Evolutionary conservation across 2,888 invertebrate genomes (phyloP).

Genomic region (Synanthedon formicaeformis): DNA sequence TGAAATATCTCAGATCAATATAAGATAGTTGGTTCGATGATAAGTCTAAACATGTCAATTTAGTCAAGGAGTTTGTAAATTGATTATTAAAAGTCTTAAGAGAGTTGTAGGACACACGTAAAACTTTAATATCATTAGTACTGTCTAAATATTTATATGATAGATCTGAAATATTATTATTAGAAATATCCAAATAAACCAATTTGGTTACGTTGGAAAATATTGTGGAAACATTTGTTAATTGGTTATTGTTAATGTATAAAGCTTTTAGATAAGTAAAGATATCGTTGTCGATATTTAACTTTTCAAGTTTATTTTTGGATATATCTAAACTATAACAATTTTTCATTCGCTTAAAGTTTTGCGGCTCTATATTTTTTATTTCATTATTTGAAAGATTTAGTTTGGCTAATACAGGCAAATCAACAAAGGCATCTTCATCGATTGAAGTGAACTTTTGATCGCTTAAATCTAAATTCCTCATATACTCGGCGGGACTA

Average conservation of each 20-base stretch:
- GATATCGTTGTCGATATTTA: constrained; percentile 22
- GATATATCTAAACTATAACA: constrained; percentile 49
- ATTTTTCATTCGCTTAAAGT: constrained; percentile 37
- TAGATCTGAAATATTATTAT: constrained; percentile 29
- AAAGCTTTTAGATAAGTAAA: constrained; percentile 35
- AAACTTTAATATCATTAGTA: constrained; percentile 28
- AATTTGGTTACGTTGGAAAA: constrained; percentile 23
- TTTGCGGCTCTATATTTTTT: constrained; percentile 27
- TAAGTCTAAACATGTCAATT: constrained; percentile 32
- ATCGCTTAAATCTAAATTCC: constrained; percentile 39
- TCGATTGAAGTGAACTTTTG: constrained; percentile 33
- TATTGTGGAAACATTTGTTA: constrained; percentile 19
- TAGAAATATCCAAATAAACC: constrained; percentile 34
- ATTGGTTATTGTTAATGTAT: constrained; percentile 38
- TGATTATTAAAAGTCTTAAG: constrained; percentile 37
- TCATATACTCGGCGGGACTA: constrained; percentile 40
- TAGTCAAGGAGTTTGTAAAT: constrained; percentile 26
- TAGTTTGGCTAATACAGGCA: constrained; percentile 37
- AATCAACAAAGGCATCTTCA: constrained; percentile 32
- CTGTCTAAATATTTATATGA: constrained; percentile 14
- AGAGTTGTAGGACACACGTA: constrained; percentile 36
- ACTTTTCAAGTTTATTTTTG: constrained; percentile 25
- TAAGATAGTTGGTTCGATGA: constrained; percentile 31
- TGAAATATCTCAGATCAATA: constrained; percentile 37
- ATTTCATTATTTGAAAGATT: constrained; percentile 46